Evolutionary conservation across 2,113 vertebrate species (phyloP).

Genomic region (Calidris pygmaea): DNA sequence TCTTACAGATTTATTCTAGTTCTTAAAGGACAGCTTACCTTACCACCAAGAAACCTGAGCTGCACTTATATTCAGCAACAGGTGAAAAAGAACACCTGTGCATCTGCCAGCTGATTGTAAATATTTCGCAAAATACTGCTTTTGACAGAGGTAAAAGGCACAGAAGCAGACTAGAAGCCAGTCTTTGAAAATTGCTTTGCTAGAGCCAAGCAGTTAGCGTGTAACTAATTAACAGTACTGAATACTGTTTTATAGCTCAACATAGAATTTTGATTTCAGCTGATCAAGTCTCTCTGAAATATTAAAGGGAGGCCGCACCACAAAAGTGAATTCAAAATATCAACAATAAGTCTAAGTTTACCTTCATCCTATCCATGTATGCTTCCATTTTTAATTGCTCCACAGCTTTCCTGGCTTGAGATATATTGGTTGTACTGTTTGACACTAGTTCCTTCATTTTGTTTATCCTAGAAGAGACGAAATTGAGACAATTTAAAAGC

Average conservation of each 20-base stretch:
- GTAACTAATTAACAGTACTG: not conserved
- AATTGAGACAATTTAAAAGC: not conserved
- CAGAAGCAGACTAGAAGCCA: not conserved
- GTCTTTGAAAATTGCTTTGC: not conserved
- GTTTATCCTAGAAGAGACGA: slow-evolving; percentile 68
- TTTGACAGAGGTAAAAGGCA: not conserved
- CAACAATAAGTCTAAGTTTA: slow-evolving; percentile 44
- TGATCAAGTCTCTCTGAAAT: not conserved
- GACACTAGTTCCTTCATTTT: slow-evolving; percentile 89
- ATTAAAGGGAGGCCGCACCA: not conserved
- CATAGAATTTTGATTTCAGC: not conserved
- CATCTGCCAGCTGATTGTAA: not conserved
- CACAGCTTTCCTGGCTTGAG: slow-evolving; percentile 94
- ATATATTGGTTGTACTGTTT: slow-evolving; percentile 94
- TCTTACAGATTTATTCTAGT: not conserved
- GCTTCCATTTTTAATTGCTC: slow-evolving; percentile 99
- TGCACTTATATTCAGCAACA: not conserved
- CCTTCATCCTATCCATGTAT: slow-evolving; percentile 98
- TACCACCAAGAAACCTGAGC: not conserved
- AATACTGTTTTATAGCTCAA: not conserved
- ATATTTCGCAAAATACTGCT: not conserved
- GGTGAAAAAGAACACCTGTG: not conserved
- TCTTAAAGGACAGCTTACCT: not conserved
- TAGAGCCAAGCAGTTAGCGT: not conserved
- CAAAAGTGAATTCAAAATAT: not conserved